Conservation (phyloP, 2,888 invertebrate species). For the Trilocha varians region DNA sequence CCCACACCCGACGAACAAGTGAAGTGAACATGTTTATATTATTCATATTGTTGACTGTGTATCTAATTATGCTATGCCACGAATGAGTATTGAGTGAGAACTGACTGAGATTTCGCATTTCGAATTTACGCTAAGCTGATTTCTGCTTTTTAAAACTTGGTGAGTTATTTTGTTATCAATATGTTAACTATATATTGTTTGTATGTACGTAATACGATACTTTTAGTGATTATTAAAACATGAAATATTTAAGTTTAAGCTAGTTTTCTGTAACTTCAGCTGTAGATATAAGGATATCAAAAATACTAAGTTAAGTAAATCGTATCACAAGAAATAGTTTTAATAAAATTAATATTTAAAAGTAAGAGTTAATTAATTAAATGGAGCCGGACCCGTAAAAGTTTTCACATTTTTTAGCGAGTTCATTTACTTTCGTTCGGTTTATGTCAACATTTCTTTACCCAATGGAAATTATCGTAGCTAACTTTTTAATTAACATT, state of each 20-base stretch:
- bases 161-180: no score
- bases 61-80: constrained; percentile 62
- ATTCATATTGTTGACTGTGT: constrained; percentile 61
- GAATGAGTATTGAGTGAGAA: constrained; percentile 33
- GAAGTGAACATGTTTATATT: constrained; percentile 53
- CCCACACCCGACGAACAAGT: constrained; percentile 19
- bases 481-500: not conserved
- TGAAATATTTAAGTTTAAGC: no score
- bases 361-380: not conserved
- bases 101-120: no score
- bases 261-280: no score
- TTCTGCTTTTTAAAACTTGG: not conserved
- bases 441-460: not conserved
- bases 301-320: no score
- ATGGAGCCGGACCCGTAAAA: not conserved
- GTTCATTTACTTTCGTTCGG: not conserved
- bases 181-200: no score
- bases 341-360: not conserved
- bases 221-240: no score
- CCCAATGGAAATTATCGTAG: not conserved
- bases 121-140: constrained; percentile 22
- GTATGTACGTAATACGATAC: no score
- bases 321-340: no score
- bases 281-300: no score
- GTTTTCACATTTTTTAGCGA: not conserved